phyloP scores from a whole-genome alignment of 1,140 invertebrate species.

The Acromyrmex charruanus region DNA sequence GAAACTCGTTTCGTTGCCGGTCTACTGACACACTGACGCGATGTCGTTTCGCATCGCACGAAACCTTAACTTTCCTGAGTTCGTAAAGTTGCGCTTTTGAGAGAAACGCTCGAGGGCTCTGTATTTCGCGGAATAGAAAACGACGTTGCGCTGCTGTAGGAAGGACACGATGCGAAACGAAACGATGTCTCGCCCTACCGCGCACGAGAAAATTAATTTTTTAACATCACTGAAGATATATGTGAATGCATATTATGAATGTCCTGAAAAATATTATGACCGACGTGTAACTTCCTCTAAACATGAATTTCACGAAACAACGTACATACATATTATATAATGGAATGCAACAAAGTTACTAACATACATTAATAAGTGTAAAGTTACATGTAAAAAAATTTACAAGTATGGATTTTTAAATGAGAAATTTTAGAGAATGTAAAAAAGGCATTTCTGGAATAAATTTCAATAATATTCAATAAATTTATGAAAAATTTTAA shows the following conservation, averaged over 20 bases:
- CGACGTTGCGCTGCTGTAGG: constrained; percentile 9
- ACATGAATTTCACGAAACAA: constrained; percentile 19
- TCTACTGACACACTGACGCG: constrained; percentile 79
- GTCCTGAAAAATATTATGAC: constrained; percentile 35
- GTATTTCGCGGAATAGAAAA: constrained; percentile 55
- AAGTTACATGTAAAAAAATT: not conserved
- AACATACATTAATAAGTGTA: not conserved
- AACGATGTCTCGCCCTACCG: constrained; percentile 33
- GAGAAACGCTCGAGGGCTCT: constrained; percentile 54
- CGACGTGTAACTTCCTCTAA: constrained; percentile 28
- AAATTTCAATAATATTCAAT: not conserved
- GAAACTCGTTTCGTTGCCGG: constrained; percentile 72
- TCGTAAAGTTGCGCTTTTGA: constrained; percentile 65
- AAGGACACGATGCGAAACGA: constrained; percentile 41
- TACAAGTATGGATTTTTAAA: not conserved
- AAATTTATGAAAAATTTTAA: not conserved
- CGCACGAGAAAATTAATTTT: constrained; percentile 54
- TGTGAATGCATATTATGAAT: constrained; percentile 39
- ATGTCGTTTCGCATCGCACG: constrained; percentile 40
- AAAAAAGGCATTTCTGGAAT: not conserved
- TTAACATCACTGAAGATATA: constrained; percentile 53
- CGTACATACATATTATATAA: not conserved
- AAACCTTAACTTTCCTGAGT: constrained; percentile 71
- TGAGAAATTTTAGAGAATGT: not conserved
- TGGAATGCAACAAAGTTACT: not conserved